Conservation (phyloP, 2,113 vertebrate species). For the Regulus satrapa region DNA sequence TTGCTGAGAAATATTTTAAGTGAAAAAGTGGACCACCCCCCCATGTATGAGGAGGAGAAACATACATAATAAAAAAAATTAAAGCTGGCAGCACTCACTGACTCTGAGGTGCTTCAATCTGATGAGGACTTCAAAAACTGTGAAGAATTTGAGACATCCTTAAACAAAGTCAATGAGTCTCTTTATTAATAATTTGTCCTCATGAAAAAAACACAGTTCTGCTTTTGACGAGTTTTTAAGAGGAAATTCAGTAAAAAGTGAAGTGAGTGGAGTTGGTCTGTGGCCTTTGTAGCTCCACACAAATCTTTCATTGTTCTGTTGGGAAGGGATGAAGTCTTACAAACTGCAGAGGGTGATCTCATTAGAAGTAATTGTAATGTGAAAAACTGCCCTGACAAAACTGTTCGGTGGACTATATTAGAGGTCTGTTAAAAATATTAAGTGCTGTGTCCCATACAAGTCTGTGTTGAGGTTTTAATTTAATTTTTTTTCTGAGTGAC, state of each 20-base stretch:
- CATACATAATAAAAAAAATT: neutral
- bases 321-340: neutral
- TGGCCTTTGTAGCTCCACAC: neutral
- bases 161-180: neutral
- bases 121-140: neutral
- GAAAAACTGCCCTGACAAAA: slow-evolving; percentile 15
- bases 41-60: neutral
- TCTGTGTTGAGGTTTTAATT: neutral
- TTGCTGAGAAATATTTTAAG: neutral
- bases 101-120: neutral
- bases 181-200: neutral
- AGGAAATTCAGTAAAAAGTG: neutral
- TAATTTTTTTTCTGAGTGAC: neutral
- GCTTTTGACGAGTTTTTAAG: neutral
- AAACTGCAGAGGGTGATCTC: slow-evolving; percentile 13
- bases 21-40: neutral
- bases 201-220: neutral
- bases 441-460: neutral
- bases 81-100: neutral
- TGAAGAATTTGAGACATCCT: neutral
- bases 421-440: slow-evolving; percentile 51
- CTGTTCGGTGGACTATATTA: slow-evolving; percentile 6
- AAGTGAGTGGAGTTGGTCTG: neutral
- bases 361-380: slow-evolving; percentile 42
- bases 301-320: slow-evolving; percentile 23